phyloP scores from a whole-genome alignment of 2,888 invertebrate genomes.

The Thyatira batis region DNA sequence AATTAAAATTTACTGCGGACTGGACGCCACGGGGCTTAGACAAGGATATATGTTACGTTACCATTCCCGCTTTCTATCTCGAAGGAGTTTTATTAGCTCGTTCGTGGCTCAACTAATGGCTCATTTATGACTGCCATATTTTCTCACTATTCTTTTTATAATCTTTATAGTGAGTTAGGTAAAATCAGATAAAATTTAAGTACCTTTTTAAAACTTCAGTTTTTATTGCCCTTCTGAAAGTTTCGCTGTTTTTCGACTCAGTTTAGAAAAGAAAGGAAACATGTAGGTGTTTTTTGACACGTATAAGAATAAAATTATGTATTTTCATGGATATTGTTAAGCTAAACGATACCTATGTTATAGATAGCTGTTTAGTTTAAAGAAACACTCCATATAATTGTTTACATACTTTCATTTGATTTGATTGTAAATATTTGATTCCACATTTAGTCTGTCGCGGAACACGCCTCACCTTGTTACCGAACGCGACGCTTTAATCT shows the following conservation, averaged over 20 bases:
- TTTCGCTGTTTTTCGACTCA: too few relatives aligned
- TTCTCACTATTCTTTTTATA: neutral
- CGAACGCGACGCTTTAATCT: neutral
- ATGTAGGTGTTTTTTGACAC: too few relatives aligned
- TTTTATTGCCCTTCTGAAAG: too few relatives aligned
- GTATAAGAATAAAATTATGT: too few relatives aligned
- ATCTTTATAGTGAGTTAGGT: neutral
- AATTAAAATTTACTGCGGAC: neutral
- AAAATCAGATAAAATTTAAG: too few relatives aligned
- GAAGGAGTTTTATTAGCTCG: neutral
- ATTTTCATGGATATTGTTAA: neutral
- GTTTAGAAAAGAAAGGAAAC: too few relatives aligned
- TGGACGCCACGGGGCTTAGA: neutral
- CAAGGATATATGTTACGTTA: neutral
- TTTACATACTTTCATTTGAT: too few relatives aligned
- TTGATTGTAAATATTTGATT: neutral
- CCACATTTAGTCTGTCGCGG: neutral
- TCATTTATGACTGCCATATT: neutral
- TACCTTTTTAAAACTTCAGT: too few relatives aligned
- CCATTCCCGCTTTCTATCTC: neutral
- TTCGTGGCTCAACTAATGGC: neutral
- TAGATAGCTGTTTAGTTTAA: too few relatives aligned
- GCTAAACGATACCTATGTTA: too few relatives aligned
- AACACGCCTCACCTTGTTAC: neutral
- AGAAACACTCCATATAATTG: too few relatives aligned